These are phyloP conservation scores for Microcaecilia unicolor DNA, from an alignment of 2,797 vertebrate species.

Conservation along the genomic window DNA sequence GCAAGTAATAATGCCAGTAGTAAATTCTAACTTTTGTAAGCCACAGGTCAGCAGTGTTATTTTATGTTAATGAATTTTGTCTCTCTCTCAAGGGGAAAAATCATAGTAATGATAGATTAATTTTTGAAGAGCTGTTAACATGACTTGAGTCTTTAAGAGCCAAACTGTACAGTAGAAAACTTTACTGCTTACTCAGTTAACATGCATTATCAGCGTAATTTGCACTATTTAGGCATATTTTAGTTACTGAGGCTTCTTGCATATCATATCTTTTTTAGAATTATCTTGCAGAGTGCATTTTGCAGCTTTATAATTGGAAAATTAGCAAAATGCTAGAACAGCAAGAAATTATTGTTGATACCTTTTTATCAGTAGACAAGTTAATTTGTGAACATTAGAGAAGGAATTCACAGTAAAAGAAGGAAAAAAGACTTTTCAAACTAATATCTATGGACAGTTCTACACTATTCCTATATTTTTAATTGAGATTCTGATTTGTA, in stretches of 20 bases:
- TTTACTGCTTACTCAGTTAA: too few relatives aligned
- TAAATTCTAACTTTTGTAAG: constrained; percentile 37
- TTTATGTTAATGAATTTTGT: constrained; percentile 25
- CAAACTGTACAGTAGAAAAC: too few relatives aligned
- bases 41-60: constrained; percentile 13
- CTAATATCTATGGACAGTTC: too few relatives aligned
- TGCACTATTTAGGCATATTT: too few relatives aligned
- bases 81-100: constrained; percentile 14
- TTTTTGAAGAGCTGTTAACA: too few relatives aligned
- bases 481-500: constrained; percentile 53
- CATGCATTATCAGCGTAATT: too few relatives aligned
- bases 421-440: too few relatives aligned
- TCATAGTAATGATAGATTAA: too few relatives aligned
- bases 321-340: background rate
- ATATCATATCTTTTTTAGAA: background rate
- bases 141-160: too few relatives aligned
- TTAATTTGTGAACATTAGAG: background rate
- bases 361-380: too few relatives aligned
- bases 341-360: background rate
- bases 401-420: constrained; percentile 3
- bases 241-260: too few relatives aligned
- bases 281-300: background rate
- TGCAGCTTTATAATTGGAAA: background rate
- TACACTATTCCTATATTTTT: constrained; percentile 43
- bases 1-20: constrained; percentile 34